Evolutionary conservation across 2,113 vertebrate species (phyloP).

Genomic region (Panthera tigris): DNA sequence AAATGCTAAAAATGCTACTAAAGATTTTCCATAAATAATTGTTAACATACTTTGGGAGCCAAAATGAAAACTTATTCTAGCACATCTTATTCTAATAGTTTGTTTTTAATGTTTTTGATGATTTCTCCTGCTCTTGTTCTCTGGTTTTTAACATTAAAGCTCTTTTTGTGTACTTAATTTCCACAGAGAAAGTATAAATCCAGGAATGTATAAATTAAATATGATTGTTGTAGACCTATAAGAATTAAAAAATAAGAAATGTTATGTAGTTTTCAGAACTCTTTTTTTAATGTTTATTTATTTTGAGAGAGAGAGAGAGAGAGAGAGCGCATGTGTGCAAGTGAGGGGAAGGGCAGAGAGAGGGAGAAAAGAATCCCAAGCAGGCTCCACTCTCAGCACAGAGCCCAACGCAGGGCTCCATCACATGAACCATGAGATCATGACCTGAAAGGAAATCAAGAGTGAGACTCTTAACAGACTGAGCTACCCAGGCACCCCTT

Average conservation of each 20-base stretch:
- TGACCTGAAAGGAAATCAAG: too few relatives aligned
- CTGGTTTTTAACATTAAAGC: background rate
- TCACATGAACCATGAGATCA: too few relatives aligned
- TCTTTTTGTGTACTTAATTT: background rate
- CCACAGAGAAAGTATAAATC: background rate
- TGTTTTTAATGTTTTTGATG: background rate
- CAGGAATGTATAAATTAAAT: background rate
- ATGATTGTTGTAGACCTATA: background rate
- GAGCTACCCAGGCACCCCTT: background rate
- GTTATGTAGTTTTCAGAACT: background rate
- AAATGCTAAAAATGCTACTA: background rate
- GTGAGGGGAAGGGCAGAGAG: too few relatives aligned
- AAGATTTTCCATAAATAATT: background rate
- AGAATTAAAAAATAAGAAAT: background rate
- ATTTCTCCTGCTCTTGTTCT: background rate
- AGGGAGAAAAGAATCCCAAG: too few relatives aligned
- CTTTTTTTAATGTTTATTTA: too few relatives aligned
- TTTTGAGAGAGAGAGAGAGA: too few relatives aligned
- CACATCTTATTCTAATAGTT: background rate
- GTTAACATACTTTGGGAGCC: background rate
- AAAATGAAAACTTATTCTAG: constrained; percentile 9
- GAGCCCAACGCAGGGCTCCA: too few relatives aligned
- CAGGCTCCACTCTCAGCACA: too few relatives aligned
- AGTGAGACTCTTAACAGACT: too few relatives aligned
- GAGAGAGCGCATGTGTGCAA: too few relatives aligned